Evolutionary conservation across 1,140 invertebrate genomes (phyloP), one percentile per base, ranked within the genome.

Genomic region (Drosophila truncata): DNA sequence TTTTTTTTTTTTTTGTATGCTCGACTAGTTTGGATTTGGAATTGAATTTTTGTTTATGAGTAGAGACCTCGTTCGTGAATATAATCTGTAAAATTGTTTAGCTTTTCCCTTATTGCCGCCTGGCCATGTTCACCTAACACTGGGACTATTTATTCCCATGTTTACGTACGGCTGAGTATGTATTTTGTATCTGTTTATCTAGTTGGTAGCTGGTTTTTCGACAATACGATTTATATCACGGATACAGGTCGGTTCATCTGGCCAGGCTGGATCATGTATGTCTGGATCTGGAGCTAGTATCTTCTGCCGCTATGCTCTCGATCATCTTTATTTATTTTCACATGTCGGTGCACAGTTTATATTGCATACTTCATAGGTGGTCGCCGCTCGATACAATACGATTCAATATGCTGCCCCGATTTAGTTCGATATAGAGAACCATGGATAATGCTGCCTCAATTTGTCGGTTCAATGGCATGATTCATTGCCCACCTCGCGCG

Each of bases 281-380:
- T 16, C 16, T 13, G 11, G 16, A n/a, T 23, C 59, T 31, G 58
- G 29, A 49, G 13, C 0, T 14, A 37, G 55, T 13, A 18, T 44
- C 54, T 37, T 20, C n/a, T 41, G n/a, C 37, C 16, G n/a, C 5
- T 27, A 23, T 33, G 41, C 27, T n/a, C 42, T n/a, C 42, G 4
- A 37, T 62, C 58, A 58, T 62, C 50, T 63, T 39, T 90, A 84
- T 84, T 90, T 88, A 81, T 88, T 90, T 90, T 73, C 65, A 75
- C 64, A 63, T 88, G 80, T 88, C 83, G 52, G 64, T 61, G 29
- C 64, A 71, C 57, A 86, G 80, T 90, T 88, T 90, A 88, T 88
- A 80, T 90, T 88, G 80, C 85, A 81, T 88, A 88, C 84, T 88
- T 88, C 84, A 78, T 88, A 75, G 84, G 84, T 88, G 84, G 84